Conservation (phyloP, 2,888 invertebrate genomes). For the Odontocerum albicorne region DNA sequence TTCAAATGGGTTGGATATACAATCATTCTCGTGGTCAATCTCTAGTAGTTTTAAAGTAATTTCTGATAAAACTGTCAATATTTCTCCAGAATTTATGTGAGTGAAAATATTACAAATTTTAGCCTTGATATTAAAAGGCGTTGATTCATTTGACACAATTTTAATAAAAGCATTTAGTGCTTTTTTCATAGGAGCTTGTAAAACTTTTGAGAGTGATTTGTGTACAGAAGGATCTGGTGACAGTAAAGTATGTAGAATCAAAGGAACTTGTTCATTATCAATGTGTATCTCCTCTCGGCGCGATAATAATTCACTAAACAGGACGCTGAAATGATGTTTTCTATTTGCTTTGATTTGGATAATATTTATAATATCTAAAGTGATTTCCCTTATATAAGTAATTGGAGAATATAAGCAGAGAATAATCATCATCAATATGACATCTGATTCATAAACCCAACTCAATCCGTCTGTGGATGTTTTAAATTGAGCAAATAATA, state of each 20-base stretch:
- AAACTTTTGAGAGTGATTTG: conserved; percentile 48
- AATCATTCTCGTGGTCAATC: conserved; percentile 41
- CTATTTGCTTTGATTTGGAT: conserved; percentile 44
- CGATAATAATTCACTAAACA: conserved; percentile 52
- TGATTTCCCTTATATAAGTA: conserved; percentile 56
- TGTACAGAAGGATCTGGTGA: conserved; percentile 55
- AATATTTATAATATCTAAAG: conserved; percentile 55
- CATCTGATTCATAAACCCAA: conserved; percentile 51
- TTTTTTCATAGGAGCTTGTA: conserved; percentile 46
- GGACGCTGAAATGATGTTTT: conserved; percentile 47
- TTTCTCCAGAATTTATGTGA: conserved; percentile 50
- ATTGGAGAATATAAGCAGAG: conserved; percentile 61
- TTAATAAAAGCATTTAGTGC: conserved; percentile 40
- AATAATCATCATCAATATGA: conserved; percentile 55
- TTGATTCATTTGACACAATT: conserved; percentile 45
- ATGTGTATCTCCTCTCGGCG: conserved; percentile 63
- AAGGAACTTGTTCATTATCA: conserved; percentile 67
- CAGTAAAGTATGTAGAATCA: conserved; percentile 64
- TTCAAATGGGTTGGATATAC: conserved; percentile 53
- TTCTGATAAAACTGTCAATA: conserved; percentile 47
- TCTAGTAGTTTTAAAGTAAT: conserved; percentile 42
- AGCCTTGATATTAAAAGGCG: conserved; percentile 53
- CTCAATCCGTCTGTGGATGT: conserved; percentile 32
- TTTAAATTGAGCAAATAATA: conserved; percentile 16
- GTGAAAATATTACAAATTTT: conserved; percentile 52